These are phyloP conservation scores for Bilobella aurantiaca DNA, from an alignment of 1,140 invertebrate species.

Conservation along the genomic window DNA sequence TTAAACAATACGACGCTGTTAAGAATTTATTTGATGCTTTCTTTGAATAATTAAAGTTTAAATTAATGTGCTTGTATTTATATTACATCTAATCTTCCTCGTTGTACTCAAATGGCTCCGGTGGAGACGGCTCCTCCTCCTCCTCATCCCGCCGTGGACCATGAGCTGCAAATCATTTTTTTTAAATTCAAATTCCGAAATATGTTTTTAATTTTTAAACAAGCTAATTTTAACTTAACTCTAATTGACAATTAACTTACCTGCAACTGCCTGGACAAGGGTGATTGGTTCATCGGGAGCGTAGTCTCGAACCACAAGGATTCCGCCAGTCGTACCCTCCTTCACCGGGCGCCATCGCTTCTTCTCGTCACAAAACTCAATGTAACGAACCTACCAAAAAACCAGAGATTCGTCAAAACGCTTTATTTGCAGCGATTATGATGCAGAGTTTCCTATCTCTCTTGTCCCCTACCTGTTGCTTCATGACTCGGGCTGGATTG, in stretches of 20 bases:
- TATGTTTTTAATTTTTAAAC: no score
- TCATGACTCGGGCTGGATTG: slow-evolving; percentile 88
- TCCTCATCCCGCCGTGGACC: slow-evolving; percentile 89
- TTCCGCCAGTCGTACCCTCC: slow-evolving; percentile 85
- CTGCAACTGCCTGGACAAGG: slow-evolving; percentile 83
- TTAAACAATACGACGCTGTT: no score
- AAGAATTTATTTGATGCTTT: no score
- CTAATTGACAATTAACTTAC: slow-evolving; percentile 37
- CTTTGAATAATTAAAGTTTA: no score
- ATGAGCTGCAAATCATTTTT: slow-evolving; percentile 58
- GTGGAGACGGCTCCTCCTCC: slow-evolving; percentile 82
- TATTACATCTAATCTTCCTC: slow-evolving; percentile 48
- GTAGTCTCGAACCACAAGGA: slow-evolving; percentile 81
- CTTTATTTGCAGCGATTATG: neutral
- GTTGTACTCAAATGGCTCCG: slow-evolving; percentile 93
- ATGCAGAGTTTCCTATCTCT: neutral
- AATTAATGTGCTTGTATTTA: no score
- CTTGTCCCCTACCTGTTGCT: slow-evolving; percentile 56
- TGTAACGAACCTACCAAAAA: slow-evolving; percentile 57
- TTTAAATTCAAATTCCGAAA: no score
- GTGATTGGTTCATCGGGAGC: slow-evolving; percentile 69
- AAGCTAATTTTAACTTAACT: neutral
- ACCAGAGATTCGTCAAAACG: slow-evolving; percentile 17
- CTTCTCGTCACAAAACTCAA: slow-evolving; percentile 63
- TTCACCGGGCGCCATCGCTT: slow-evolving; percentile 74